Base-by-base conservation (phyloP, 2,888 invertebrate species). In the Drosophila borealis region DNA sequence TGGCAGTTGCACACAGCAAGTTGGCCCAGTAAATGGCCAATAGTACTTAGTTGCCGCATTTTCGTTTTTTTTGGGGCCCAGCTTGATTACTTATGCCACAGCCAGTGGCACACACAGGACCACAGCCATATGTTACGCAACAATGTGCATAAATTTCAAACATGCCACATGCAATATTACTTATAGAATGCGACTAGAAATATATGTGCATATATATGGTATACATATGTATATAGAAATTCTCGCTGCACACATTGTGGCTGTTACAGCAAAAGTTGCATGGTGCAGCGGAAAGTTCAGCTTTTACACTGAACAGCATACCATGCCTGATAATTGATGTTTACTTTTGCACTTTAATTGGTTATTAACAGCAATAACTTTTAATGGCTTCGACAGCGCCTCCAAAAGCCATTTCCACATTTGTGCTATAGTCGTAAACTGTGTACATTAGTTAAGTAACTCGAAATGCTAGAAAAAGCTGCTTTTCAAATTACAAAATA, bases 301-400 rank as follows among this genome's bases (percentile, higher is more conserved):
- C 46, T 60, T 50, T 50, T 41, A 4, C 39, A 3, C 13, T 13
- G 45, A 42, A 2, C 41, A 42, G 41, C 4, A 37, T 29, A 44
- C 39, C 34, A 19, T 10, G 46, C 57, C 57, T 45, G 67, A 82
- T 84, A 87, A 81, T 81, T 84, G 76, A 88, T 83, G 82, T 81
- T 84, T 84, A 81, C 84, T 87, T 88, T 82, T 72, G 79, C 81
- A 81, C 85, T 88, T 74, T 83, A 83, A 88, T 88, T 88, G 88
- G 80, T 79, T 83, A 84, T 83, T 81, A 88, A 68, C 70, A 51
- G 74, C 56, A 62, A 69, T 62, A 76, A 81, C 71, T 88, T 88
- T 84, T 81, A 82, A 87, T 87, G 68, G 62, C 67, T 53, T 60
- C 60, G 66, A 57, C 68, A 67, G 50, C 55, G 49, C 33, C 53